phyloP scores from a whole-genome alignment of 2,113 vertebrate species.

The Burhinus oedicnemus region DNA sequence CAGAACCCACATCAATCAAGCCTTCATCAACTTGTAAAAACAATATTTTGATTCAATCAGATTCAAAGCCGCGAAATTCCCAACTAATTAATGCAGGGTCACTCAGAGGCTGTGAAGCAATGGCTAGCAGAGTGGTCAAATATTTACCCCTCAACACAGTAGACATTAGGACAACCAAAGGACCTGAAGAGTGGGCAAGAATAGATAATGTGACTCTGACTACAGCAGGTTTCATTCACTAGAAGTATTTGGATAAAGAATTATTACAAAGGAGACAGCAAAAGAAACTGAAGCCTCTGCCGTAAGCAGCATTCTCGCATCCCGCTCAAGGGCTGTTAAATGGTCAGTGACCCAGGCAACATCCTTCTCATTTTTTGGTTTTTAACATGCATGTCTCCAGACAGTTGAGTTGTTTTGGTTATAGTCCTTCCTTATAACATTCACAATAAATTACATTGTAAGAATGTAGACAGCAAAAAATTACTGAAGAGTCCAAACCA shows the following conservation, averaged over 20 bases:
- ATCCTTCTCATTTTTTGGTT: neutral
- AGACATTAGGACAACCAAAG: conserved; percentile 60
- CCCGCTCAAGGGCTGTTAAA: conserved; percentile 54
- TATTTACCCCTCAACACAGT: conserved; percentile 79
- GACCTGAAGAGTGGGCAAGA: conserved; percentile 60
- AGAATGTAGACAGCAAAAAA: conserved; percentile 6
- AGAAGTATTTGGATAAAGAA: conserved; percentile 64
- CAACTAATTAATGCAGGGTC: conserved; percentile 84
- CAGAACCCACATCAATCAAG: conserved; percentile 96
- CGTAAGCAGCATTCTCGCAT: conserved; percentile 4
- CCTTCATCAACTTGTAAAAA: conserved; percentile 98
- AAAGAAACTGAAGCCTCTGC: conserved; percentile 22
- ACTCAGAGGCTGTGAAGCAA: conserved; percentile 70
- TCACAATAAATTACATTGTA: conserved; percentile 40
- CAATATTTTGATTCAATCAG: conserved; percentile 98
- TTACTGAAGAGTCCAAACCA: conserved; percentile 1
- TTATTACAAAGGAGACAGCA: conserved; percentile 51
- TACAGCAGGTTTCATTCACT: conserved; percentile 64
- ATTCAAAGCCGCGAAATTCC: conserved; percentile 82
- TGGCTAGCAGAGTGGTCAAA: conserved; percentile 77
- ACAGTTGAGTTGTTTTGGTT: conserved; percentile 2
- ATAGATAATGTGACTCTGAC: conserved; percentile 64
- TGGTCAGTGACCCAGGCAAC: conserved; percentile 46
- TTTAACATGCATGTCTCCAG: conserved; percentile 42
- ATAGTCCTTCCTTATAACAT: neutral